Conservation (phyloP, 2,113 vertebrate species). For the Pogona vitticeps region DNA sequence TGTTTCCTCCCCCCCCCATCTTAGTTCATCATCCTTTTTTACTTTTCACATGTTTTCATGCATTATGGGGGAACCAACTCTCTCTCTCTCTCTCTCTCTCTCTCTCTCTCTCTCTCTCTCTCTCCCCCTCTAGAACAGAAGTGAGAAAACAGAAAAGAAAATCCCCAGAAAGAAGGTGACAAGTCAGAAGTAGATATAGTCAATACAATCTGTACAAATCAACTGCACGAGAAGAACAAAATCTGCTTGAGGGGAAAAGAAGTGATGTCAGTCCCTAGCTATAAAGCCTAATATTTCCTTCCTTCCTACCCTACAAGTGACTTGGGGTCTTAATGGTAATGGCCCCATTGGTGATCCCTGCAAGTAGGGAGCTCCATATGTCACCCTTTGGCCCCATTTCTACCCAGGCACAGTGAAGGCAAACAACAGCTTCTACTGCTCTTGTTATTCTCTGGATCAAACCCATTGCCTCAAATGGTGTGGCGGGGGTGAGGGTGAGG, state of each 20-base stretch:
- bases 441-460: neutral
- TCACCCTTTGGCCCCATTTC: neutral
- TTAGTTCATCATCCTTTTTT: neutral
- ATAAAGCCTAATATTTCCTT: neutral
- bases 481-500: too few species aligned
- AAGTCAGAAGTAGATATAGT: too few species aligned
- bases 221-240: neutral
- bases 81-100: too few species aligned
- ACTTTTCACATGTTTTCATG: too few species aligned
- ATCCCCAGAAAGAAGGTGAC: too few species aligned
- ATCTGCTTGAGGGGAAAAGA: neutral
- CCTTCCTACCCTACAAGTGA: neutral
- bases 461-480: neutral
- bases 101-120: too few species aligned
- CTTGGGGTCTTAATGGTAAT: neutral
- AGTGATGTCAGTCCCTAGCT: neutral
- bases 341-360: neutral
- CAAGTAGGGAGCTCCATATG: neutral
- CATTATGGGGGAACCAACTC: too few species aligned
- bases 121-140: too few species aligned
- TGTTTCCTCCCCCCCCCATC: fast-evolving
- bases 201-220: too few species aligned
- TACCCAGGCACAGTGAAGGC: neutral
- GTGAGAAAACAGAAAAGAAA: too few species aligned
- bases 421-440: neutral